Evolutionary conservation across 2,888 invertebrate genomes (phyloP).

Genomic region (Ophonus ardosiacus): DNA sequence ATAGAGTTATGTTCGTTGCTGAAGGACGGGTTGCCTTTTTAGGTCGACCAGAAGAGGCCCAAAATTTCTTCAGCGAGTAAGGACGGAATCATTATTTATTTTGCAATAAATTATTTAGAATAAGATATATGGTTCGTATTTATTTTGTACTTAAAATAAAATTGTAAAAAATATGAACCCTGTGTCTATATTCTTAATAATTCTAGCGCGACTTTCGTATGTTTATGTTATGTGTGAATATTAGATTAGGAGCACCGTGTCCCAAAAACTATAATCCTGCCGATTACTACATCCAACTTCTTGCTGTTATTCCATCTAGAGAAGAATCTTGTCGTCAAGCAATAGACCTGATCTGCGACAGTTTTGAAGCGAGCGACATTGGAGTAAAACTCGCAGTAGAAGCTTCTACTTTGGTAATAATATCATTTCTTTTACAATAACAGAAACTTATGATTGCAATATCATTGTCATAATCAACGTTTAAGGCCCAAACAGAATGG

Average conservation of each 20-base stretch:
- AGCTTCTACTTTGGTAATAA: constrained; percentile 76
- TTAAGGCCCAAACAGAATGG: constrained; percentile 68
- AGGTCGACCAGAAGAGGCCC: constrained; percentile 88
- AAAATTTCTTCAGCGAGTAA: constrained; percentile 88
- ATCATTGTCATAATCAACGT: neutral
- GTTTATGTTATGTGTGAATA: constrained; percentile 65
- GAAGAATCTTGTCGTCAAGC: constrained; percentile 89
- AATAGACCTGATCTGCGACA: constrained; percentile 88
- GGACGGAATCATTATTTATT: constrained; percentile 68
- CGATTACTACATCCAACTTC: constrained; percentile 93
- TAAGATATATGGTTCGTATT: too few relatives aligned
- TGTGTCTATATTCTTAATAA: too few relatives aligned
- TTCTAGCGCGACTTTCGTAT: too few relatives aligned
- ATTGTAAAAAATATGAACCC: too few relatives aligned
- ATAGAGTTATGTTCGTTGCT: constrained; percentile 91
- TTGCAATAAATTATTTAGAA: too few relatives aligned
- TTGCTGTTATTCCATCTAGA: constrained; percentile 90
- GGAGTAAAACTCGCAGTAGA: constrained; percentile 81
- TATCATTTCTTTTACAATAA: neutral
- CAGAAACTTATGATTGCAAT: neutral
- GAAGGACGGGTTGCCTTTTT: constrained; percentile 94
- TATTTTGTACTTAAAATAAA: too few relatives aligned
- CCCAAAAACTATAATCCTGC: constrained; percentile 96
- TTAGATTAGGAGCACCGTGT: constrained; percentile 88
- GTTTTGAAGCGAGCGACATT: constrained; percentile 82